Conservation (phyloP, 2,888 invertebrate genomes). For the Drosophila anomalata region DNA sequence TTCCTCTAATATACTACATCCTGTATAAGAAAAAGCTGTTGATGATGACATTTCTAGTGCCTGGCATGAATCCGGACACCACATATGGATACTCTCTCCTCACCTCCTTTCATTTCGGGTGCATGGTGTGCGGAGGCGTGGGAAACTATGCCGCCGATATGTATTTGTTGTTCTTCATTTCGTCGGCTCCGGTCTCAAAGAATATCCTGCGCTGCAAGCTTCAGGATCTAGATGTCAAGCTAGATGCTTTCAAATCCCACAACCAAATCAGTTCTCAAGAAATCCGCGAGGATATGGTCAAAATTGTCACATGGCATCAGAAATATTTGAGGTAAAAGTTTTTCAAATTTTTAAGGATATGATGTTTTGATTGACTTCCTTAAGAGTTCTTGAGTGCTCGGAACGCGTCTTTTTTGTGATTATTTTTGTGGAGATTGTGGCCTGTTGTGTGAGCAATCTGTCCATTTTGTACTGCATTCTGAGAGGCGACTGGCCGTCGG, state of each 20-base stretch:
- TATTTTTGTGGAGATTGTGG: background rate
- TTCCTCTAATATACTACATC: background rate
- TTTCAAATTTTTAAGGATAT: background rate
- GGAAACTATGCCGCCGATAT: slow-evolving; percentile 6
- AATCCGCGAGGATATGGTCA: background rate
- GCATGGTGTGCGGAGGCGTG: background rate
- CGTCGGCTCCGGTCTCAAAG: background rate
- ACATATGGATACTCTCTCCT: background rate
- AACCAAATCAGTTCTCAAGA: background rate
- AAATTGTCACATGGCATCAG: background rate
- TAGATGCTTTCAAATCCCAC: background rate
- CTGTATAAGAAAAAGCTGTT: background rate
- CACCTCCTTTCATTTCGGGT: background rate
- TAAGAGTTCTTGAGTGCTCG: background rate
- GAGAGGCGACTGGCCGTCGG: background rate
- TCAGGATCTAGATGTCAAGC: background rate
- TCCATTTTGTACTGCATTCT: background rate
- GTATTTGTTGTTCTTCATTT: background rate
- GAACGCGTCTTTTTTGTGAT: background rate
- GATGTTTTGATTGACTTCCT: background rate
- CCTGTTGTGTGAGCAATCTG: background rate
- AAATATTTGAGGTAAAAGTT: background rate
- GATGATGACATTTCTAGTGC: background rate
- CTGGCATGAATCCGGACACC: background rate
- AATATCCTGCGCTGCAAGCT: background rate